Evolutionary conservation across 1,140 invertebrate genomes (phyloP).

Genomic region (Drosophila pandora): DNA sequence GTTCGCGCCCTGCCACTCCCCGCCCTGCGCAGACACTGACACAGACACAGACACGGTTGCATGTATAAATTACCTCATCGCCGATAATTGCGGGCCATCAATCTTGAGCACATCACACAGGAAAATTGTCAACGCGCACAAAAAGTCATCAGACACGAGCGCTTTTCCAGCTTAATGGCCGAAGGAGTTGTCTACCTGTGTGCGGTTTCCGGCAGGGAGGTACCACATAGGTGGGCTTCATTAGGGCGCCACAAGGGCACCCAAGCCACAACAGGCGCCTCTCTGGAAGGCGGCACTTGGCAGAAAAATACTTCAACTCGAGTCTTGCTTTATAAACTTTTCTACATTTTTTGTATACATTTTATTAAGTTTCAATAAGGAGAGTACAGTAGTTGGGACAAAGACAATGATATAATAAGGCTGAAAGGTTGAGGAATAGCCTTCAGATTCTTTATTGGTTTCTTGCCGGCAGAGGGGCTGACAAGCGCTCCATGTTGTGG

Average conservation of each 20-base stretch:
- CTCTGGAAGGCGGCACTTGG: not conserved
- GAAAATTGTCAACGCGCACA: conserved; percentile 78
- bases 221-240: conserved; percentile 52
- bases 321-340: not conserved
- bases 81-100: conserved; percentile 80
- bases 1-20: conserved; percentile 54
- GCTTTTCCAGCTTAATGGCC: conserved; percentile 55
- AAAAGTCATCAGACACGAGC: conserved; percentile 74
- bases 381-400: not conserved
- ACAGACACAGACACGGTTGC: conserved; percentile 35
- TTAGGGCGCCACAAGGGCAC: conserved; percentile 37
- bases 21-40: not conserved
- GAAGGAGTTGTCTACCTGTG: conserved; percentile 18
- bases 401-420: too few species aligned
- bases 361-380: too few species aligned
- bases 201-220: not conserved
- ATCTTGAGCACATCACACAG: conserved; percentile 76
- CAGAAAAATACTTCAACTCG: conserved; percentile 10
- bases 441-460: conserved; percentile 19
- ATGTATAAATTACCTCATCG: conserved; percentile 78
- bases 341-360: not conserved
- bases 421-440: not conserved
- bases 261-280: not conserved
- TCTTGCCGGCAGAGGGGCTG: conserved; percentile 29
- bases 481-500: conserved; percentile 39